phyloP scores from a whole-genome alignment of 2,113 vertebrate genomes.

The Anguilla japonica region DNA sequence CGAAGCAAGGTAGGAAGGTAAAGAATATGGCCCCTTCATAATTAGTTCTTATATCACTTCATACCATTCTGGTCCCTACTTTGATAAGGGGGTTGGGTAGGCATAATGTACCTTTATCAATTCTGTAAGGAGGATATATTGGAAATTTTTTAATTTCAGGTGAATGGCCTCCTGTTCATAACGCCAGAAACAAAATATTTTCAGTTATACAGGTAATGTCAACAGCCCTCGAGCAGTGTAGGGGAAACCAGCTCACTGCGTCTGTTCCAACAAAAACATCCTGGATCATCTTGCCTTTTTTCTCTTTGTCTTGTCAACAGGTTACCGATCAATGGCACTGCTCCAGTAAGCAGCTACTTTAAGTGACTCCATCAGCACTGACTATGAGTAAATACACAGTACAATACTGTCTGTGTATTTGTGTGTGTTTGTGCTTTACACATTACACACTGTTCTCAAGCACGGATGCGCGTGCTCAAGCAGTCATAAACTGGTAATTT shows the following conservation, averaged over 20 bases:
- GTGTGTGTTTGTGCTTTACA: background rate
- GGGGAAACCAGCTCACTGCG: background rate
- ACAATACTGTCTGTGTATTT: too few species aligned
- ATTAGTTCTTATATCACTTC: too few species aligned
- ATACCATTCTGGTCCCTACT: too few species aligned
- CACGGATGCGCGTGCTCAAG: background rate
- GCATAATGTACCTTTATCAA: too few species aligned
- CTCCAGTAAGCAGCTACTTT: background rate
- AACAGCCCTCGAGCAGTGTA: background rate
- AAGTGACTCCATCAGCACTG: background rate
- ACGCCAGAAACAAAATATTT: background rate
- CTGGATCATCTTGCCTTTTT: background rate
- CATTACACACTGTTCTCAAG: background rate
- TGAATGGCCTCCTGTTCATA: background rate
- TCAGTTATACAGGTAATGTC: background rate
- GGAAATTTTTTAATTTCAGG: background rate
- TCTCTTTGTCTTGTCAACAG: background rate
- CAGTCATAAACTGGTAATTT: background rate
- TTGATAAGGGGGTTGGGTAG: too few species aligned
- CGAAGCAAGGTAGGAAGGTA: too few species aligned
- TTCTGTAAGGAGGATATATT: too few species aligned
- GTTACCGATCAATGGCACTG: background rate
- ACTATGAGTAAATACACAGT: background rate
- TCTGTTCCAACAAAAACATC: background rate
- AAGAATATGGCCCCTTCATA: too few species aligned